phyloP scores from a whole-genome alignment of 2,888 invertebrate species.

The Drosophila nr. fundita region DNA sequence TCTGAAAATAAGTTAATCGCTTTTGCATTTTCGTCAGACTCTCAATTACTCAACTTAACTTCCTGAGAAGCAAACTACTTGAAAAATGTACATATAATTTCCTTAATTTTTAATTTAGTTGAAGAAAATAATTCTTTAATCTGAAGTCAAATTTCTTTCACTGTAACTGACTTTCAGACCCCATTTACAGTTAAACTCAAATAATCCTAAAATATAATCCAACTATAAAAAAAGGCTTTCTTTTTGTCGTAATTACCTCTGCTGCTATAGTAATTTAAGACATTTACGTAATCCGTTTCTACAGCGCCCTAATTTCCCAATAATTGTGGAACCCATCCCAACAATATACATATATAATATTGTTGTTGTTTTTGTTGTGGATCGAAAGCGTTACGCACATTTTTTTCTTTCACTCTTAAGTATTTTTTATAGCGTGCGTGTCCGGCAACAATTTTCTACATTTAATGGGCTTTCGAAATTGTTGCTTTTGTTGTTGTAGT shows the following conservation, averaged over 20 bases:
- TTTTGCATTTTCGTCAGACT: not conserved
- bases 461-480: conserved; percentile 65
- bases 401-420: conserved; percentile 36
- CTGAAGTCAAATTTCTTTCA: not conserved
- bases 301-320: conserved; percentile 17
- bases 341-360: not conserved
- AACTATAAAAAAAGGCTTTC: not conserved
- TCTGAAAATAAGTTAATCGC: not conserved
- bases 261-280: not conserved
- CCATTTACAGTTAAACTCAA: not conserved
- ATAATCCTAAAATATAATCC: not conserved
- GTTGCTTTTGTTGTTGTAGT: conserved; percentile 20
- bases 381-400: conserved; percentile 60
- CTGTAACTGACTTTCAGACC: not conserved
- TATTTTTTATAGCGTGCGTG: conserved; percentile 68
- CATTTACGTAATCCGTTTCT: conserved; percentile 19
- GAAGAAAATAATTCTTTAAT: not conserved
- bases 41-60: not conserved
- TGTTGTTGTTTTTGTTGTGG: not conserved
- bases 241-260: not conserved
- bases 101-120: too few species aligned
- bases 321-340: conserved; percentile 8
- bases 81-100: too few species aligned
- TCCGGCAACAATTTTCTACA: conserved; percentile 62
- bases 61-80: not conserved